Base-by-base conservation (phyloP, 2,113 vertebrate genomes). In the Pygoscelis adeliae region DNA sequence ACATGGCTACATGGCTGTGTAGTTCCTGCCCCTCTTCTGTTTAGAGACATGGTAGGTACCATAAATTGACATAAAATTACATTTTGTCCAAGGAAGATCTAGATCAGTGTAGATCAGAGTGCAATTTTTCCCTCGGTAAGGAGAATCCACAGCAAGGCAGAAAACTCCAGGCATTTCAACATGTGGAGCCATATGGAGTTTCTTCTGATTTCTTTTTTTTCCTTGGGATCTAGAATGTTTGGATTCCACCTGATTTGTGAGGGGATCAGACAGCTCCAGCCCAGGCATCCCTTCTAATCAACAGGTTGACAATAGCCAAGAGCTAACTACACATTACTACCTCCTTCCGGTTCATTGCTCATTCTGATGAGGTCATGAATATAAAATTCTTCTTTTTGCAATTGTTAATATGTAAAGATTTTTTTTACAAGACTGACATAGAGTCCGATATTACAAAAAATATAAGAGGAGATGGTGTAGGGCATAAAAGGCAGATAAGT, bases 261-360 rank as follows among this genome's bases (percentile, higher is more conserved):
- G 3, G 15, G 11, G 4, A 83, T 40, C 10, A 72, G 23, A 29
- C 3, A 66, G 6, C 10, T 32, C 22, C 15, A 12, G 30, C 19
- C 11, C 22, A 74, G 25, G 10, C 9, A 63, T 29, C 5, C 4
- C 8, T 42, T 78, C 16, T 56, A 53, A 53, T 42, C 17, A 59
- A 5, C 25, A 32, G 21, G 9, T 6, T 74, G 42, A 32, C 14
- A 80, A 58, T 34, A 81, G 1, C 4, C 42, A 84, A 55, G 30
- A 78, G 12, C 2, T 61, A 34, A n/a, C 20, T 73, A 29, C 2
- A 30, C 1, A 4, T 47, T 47, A 25, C 6, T 44, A 6, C 9
- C 4, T 2, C 5, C 10, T 77, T 67, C 22, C 3, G 1, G 22
- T 50, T 66, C 61, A 49, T 23, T 19, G 5, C 1, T 0, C 5